Base-by-base conservation (phyloP, 2,113 vertebrate genomes). In the Gymnorhina tibicen region DNA sequence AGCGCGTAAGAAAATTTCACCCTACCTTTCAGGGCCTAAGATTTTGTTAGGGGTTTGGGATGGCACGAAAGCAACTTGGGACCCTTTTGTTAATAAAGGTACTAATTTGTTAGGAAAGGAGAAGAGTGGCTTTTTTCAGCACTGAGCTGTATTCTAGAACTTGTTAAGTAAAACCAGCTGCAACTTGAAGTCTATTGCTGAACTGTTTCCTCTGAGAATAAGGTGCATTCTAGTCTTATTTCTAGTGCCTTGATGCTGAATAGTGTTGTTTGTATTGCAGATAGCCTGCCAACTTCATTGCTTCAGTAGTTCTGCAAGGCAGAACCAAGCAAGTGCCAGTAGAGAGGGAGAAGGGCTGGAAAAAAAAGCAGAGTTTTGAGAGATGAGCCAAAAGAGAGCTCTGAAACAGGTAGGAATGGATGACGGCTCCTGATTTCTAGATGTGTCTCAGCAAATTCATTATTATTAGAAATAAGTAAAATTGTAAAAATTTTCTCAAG, bases 231-330 rank as follows among this genome's bases (percentile, higher is more conserved):
- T 35, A 16, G 10, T 50, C 33, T 49, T 49, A 0, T 58, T 78
- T 52, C 19, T 81, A 23, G 56, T 64, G 32, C 23, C 72, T 78
- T 87, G 44, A 78, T 32, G 13, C 7, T 56, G 35, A 93, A 33
- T 21, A n/a, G 30, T 52, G 26, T 3, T 69, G 50, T 85, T 82
- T 95, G 26, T 72, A 4, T 97, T 92, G 8, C 87, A 87, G 94
- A 70, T 63, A 64, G 60, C 73, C 49, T 75, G 32, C 23, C 28
- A 42, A 55, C 68, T 62, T 78, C 19, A 13, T 42, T 73, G 56
- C 67, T 39, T 68, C 84, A 76, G 66, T 59, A 91, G 28, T 35
- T 60, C 46, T 69, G 58, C 67, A 50, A n/a, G 87, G 62, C 35
- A 78, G 64, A 66, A 56, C n/a, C 28, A 27, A 88, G 52, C 18